Evolutionary conservation across 2,113 vertebrate species (phyloP).

Genomic region (Platycercus adscitus): DNA sequence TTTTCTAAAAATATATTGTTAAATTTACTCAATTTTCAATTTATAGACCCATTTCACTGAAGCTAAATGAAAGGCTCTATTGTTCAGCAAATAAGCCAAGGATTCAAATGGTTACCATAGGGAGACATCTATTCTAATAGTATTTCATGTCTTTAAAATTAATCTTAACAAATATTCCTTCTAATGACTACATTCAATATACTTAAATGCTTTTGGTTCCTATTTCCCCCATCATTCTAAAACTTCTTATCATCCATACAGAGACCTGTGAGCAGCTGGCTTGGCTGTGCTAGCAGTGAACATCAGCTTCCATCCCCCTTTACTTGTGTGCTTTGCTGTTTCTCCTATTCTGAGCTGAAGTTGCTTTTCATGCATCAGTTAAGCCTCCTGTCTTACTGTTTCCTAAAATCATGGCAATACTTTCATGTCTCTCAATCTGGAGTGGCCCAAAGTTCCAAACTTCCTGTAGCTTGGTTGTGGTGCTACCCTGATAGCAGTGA

Average conservation of each 20-base stretch:
- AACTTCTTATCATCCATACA: neutral
- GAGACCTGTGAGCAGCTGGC: neutral
- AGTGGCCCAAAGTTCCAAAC: neutral
- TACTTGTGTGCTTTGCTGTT: neutral
- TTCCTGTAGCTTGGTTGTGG: neutral
- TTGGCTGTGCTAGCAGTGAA: neutral
- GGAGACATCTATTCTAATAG: neutral
- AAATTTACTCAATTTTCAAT: neutral
- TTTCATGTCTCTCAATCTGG: neutral
- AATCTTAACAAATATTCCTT: neutral
- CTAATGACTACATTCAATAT: neutral
- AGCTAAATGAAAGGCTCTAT: neutral
- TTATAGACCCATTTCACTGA: neutral
- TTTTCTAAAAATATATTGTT: neutral
- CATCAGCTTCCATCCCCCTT: neutral
- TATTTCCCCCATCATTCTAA: neutral
- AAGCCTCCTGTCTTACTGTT: neutral
- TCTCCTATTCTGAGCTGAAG: neutral
- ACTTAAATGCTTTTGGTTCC: neutral
- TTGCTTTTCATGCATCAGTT: neutral
- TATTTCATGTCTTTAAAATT: neutral
- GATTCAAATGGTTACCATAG: neutral
- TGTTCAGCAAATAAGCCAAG: neutral
- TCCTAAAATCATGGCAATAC: neutral
- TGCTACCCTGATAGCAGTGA: neutral